Percentiles rank a stretch among this genome's conserved stretches.
Evolutionary conservation across 1,140 invertebrate species (phyloP).

Genomic region (Pinna nobilis): DNA sequence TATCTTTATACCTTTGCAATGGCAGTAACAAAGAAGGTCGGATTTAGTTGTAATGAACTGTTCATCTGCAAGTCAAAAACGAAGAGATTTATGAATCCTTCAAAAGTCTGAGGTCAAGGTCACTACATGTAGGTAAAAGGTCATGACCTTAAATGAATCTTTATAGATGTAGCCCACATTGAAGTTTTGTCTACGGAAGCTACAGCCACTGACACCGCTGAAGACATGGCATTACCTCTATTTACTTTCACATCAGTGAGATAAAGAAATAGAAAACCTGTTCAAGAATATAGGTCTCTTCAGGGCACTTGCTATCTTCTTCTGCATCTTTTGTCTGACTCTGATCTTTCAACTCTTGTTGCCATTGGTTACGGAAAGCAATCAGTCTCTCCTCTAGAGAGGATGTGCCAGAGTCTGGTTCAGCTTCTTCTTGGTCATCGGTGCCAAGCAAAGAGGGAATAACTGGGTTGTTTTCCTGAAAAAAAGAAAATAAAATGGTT

Average conservation of each 20-base stretch:
- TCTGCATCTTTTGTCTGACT: conserved; percentile 2
- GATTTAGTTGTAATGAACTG: no score
- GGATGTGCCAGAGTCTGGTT: conserved; percentile 40
- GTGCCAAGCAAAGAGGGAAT: conserved; percentile 5
- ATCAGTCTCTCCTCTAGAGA: conserved; percentile 55
- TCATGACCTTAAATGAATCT: no score
- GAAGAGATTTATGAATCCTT: no score
- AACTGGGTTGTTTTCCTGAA: neutral
- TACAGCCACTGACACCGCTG: neutral
- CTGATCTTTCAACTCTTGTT: conserved; percentile 54
- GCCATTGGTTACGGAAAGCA: conserved; percentile 66
- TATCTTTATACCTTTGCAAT: no score
- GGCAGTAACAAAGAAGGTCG: no score
- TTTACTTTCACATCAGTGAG: neutral
- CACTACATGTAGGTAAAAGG: no score
- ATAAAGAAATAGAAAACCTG: neutral
- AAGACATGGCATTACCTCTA: neutral
- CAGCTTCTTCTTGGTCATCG: conserved; percentile 15
- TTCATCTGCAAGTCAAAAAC: no score
- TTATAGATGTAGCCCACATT: no score
- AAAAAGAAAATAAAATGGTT: no score
- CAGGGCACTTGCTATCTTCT: conserved; percentile 2
- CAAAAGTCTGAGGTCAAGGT: no score
- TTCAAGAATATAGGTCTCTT: conserved; percentile 31
- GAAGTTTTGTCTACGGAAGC: neutral